A percentile compares a stretch with the other conserved stretches of the same genome.
Evolutionary conservation across 2,888 invertebrate species (phyloP).

Genomic region (Tetropium fuscum): DNA sequence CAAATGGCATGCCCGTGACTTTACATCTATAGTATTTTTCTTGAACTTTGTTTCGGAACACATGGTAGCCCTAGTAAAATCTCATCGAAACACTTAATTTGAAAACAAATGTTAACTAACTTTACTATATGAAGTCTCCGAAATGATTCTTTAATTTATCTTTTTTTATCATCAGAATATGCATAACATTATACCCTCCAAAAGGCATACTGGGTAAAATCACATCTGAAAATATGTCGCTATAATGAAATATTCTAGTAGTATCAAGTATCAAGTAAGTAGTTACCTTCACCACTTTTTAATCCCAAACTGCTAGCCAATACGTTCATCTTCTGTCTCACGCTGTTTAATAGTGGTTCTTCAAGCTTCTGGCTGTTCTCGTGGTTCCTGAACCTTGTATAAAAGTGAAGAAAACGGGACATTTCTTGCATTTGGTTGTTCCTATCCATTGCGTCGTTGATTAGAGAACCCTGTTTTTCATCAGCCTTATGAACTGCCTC

Average conservation of each 20-base stretch:
- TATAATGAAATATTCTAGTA: no score
- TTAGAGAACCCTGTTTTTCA: constrained; percentile 70
- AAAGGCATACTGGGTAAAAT: no score
- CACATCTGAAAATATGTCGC: no score
- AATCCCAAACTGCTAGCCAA: constrained; percentile 68
- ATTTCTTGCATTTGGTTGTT: constrained; percentile 73
- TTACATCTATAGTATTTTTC: no score
- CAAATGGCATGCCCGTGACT: no score
- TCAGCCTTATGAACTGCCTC: constrained; percentile 75
- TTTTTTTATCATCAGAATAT: no score
- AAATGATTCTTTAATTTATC: no score
- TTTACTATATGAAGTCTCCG: no score
- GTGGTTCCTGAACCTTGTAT: constrained; percentile 74
- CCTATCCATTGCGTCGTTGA: constrained; percentile 71
- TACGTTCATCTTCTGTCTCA: constrained; percentile 73
- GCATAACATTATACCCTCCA: no score
- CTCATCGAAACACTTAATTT: background rate
- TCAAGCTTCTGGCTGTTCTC: constrained; percentile 75
- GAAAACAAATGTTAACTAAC: background rate
- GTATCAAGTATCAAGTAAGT: no score
- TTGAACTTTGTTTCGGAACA: no score
- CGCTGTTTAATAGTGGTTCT: constrained; percentile 71
- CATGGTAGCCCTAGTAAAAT: no score
- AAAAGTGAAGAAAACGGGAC: constrained; percentile 75
- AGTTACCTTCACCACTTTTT: constrained; percentile 62